Evolutionary conservation across 1,140 invertebrate genomes (phyloP).

Genomic region (Drosophila albomicans): DNA sequence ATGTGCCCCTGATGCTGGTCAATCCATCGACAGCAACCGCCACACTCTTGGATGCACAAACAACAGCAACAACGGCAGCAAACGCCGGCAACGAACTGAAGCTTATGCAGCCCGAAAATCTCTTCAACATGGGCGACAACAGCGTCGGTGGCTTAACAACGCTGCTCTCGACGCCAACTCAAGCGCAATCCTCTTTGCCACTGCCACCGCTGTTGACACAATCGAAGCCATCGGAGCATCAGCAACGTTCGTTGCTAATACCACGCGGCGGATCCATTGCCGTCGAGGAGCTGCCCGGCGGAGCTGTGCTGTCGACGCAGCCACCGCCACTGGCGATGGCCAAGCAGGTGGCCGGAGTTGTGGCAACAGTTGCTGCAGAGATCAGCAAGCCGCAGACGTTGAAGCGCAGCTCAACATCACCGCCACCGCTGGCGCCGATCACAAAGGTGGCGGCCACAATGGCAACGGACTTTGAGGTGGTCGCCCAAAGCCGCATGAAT

Average conservation of each 20-base stretch:
- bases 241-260: slow-evolving; percentile 31
- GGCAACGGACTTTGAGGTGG: slow-evolving; percentile 36
- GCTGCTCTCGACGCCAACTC: background rate
- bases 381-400: slow-evolving; percentile 8
- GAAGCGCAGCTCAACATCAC: slow-evolving; percentile 44
- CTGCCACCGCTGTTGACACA: background rate
- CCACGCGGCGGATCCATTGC: background rate
- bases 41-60: background rate
- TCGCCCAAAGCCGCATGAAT: slow-evolving; percentile 71
- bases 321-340: slow-evolving; percentile 6
- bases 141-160: background rate
- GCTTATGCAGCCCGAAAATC: background rate
- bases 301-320: background rate
- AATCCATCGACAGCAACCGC: slow-evolving; percentile 14
- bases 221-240: background rate
- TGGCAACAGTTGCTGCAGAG: background rate
- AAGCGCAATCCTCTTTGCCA: background rate
- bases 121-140: background rate
- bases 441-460: slow-evolving; percentile 15
- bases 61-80: background rate
- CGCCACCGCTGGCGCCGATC: slow-evolving; percentile 62
- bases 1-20: slow-evolving; percentile 56
- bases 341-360: background rate
- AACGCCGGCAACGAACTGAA: background rate
- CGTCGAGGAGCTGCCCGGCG: background rate